A percentile compares a stretch with the other conserved stretches of the same genome.
These are phyloP conservation scores for Porites lutea DNA, from an alignment of 64 coral and sea anemone species.

Conservation along the genomic window DNA sequence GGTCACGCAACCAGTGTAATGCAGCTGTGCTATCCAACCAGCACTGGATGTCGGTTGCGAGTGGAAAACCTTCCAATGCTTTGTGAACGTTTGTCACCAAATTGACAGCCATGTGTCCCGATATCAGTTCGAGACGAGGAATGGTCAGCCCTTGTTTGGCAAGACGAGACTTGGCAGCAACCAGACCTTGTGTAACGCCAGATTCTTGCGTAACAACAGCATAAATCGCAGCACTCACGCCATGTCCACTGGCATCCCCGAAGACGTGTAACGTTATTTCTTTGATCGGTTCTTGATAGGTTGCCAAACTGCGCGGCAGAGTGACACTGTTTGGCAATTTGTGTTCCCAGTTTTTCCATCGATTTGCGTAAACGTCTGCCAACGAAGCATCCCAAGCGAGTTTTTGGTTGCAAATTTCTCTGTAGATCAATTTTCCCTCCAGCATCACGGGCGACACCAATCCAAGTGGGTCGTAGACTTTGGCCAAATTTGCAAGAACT, in stretches of 20 bases:
- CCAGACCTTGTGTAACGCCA: conserved; percentile 11
- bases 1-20: neutral
- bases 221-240: conserved; percentile 40
- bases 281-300: conserved; percentile 6
- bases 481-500: conserved; percentile 27
- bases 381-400: conserved; percentile 22
- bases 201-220: conserved; percentile 34
- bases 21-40: neutral
- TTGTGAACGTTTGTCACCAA: conserved; percentile 31
- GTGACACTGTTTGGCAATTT: conserved; percentile 35
- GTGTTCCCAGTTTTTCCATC: conserved; percentile 2
- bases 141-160: conserved; percentile 51
- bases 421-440: conserved; percentile 44
- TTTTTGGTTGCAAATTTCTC: conserved; percentile 20
- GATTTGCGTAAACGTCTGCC: neutral
- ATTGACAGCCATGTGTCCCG: conserved; percentile 66
- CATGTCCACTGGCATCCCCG: conserved; percentile 37
- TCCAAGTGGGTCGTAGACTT: conserved; percentile 33
- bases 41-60: conserved; percentile 2
- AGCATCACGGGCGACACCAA: conserved; percentile 30
- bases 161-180: conserved; percentile 26
- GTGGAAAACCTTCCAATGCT: conserved; percentile 2
- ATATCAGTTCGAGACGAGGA: conserved; percentile 44
- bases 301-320: conserved; percentile 13
- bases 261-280: conserved; percentile 29